Conservation (phyloP, 2,113 vertebrate genomes). For the Eptatretus burgeri region DNA sequence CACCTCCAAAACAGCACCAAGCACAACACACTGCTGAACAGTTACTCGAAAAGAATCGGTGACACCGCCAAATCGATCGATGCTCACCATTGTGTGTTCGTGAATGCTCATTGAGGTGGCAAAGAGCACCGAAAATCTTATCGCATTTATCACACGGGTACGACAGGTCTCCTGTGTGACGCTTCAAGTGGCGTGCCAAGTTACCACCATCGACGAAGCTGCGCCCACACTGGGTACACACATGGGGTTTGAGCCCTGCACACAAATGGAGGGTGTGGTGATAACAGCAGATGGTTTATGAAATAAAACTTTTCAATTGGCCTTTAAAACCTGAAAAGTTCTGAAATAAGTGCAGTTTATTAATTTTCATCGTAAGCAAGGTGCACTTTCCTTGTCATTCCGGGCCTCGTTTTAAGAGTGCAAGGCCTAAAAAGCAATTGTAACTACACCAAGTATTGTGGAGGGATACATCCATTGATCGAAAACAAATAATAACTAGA, state of each 20-base stretch:
- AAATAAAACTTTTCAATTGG: background rate
- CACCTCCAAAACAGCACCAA: too few species aligned
- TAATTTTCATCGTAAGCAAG: background rate
- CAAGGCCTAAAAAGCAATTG: too few species aligned
- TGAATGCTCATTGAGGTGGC: background rate
- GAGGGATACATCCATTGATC: too few species aligned
- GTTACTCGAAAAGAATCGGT: background rate
- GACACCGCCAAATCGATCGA: background rate
- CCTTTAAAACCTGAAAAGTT: background rate
- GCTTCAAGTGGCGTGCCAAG: background rate
- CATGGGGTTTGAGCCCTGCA: conserved; percentile 1
- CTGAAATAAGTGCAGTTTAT: background rate
- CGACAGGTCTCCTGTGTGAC: background rate
- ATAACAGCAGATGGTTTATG: background rate
- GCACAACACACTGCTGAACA: background rate
- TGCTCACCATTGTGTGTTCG: background rate
- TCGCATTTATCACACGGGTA: conserved; percentile 1
- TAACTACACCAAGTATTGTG: too few species aligned
- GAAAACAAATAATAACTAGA: too few species aligned
- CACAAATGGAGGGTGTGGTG: background rate
- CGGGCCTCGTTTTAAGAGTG: background rate
- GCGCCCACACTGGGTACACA: background rate
- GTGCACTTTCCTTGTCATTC: background rate
- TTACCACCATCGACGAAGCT: conserved; percentile 1
- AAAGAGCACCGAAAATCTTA: background rate